Conservation (phyloP, 2,888 invertebrate genomes). For the Atethmia centrago region DNA sequence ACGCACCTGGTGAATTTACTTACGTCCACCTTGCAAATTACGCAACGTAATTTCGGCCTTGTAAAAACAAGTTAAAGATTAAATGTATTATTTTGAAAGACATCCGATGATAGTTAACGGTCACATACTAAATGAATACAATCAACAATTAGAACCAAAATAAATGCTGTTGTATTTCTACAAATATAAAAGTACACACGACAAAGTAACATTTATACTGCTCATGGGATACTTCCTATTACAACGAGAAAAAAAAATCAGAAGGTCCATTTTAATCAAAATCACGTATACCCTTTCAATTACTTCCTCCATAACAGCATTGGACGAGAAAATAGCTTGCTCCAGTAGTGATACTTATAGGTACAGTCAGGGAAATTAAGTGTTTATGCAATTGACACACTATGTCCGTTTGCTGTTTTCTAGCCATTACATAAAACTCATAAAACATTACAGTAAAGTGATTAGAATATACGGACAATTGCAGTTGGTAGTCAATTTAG, state of each 20-base stretch:
- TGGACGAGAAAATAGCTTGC: neutral
- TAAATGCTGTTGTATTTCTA: slow-evolving; percentile 2
- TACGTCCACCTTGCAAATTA: neutral
- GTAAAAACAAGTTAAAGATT: neutral
- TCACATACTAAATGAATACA: neutral
- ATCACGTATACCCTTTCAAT: too few relatives aligned
- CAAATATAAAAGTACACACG: slow-evolving; percentile 27
- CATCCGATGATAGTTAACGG: neutral
- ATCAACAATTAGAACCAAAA: slow-evolving; percentile 21
- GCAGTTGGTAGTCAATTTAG: too few relatives aligned
- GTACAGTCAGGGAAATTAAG: too few relatives aligned
- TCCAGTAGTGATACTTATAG: too few relatives aligned
- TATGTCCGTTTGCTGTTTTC: too few relatives aligned
- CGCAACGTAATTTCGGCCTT: neutral
- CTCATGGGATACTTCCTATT: slow-evolving; percentile 24
- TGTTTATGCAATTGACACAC: too few relatives aligned
- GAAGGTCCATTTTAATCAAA: slow-evolving; percentile 9
- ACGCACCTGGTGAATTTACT: too few relatives aligned
- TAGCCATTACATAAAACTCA: too few relatives aligned
- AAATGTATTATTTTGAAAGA: neutral
- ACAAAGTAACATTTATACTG: slow-evolving; percentile 50
- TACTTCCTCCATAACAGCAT: neutral
- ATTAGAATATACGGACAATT: too few relatives aligned
- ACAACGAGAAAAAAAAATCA: neutral
- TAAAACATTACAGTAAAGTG: too few relatives aligned